Base-by-base conservation (phyloP, 2,113 vertebrate species). In the Telmatochromis bifrenatus region DNA sequence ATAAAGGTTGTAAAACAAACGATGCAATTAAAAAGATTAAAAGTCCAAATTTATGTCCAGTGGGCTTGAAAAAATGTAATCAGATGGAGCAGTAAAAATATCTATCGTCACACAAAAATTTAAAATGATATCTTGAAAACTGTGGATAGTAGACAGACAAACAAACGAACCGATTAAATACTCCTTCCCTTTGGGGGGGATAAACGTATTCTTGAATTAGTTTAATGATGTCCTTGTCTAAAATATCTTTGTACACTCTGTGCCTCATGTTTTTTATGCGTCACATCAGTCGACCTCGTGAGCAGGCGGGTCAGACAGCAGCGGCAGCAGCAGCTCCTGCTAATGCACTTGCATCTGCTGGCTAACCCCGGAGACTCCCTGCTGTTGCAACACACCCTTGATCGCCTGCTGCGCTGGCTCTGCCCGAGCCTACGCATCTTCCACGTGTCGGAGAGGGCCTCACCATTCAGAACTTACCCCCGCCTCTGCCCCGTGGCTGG, bases 321-420 rank as follows among this genome's bases (percentile, higher is more conserved):
- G 80, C 88, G 6, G 14, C 90, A 68, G 68, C 91, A 87, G 42
- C 90, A 62, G 35, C 54, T 95, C 13, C 90, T 95, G n/a, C 89
- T 93, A 81, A 93, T 99, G 95, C 97, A 97, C 4, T 87, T 99
- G 84, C 98, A 99, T 86, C 96, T 99, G 11, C 96, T 99, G 1
- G 92, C 98, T 84, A 97, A 95, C 82, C 93, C 93, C 0, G 98
- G 98, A 39, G 97, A 96, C 4, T 98, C 97, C 0, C 85, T 90
- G 7, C 93, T 96, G 17, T 94, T 99, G 93, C 98, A 98, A 94
- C 97, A 96, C 90, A 97, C 97, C 2, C 89, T 99, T 55, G 97
- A 98, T 82, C 95, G 70, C 42, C 97, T 99, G 62, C 92, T 99
- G 79, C 93, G 93, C 54, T 96, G 97, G 96, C 90, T 99, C 10